A percentile compares a stretch with the other conserved stretches of the same genome.
These are phyloP conservation scores for Gadopsis marmoratus DNA, from an alignment of 2,797 vertebrate species.

Conservation along the genomic window DNA sequence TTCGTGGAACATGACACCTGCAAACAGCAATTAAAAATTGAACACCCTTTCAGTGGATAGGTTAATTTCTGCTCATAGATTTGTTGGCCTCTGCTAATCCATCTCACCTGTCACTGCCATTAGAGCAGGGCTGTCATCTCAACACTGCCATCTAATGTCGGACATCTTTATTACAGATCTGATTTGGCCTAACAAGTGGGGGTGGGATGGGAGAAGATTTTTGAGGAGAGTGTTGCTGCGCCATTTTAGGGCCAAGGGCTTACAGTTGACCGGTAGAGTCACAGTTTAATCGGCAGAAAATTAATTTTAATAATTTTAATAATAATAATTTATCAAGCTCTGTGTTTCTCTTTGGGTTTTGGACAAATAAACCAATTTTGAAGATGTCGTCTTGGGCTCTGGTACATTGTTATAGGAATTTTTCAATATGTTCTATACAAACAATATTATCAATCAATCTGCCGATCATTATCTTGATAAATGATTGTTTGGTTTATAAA, in stretches of 20 bases:
- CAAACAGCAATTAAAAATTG: conserved; percentile 61
- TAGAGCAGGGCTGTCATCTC: conserved; percentile 60
- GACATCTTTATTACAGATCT: conserved; percentile 63
- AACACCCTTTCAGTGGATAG: conserved; percentile 61
- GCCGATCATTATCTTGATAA: neutral
- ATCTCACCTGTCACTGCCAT: conserved; percentile 46
- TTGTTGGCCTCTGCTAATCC: conserved; percentile 61
- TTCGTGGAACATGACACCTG: conserved; percentile 53
- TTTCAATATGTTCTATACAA: neutral
- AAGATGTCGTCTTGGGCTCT: neutral
- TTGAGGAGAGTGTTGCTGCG: neutral
- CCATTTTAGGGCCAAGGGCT: conserved; percentile 23
- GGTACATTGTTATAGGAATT: neutral
- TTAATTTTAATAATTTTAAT: neutral
- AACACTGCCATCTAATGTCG: conserved; percentile 85
- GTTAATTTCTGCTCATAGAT: conserved; percentile 71
- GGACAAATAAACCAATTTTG: neutral
- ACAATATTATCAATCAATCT: neutral
- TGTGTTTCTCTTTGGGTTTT: conserved; percentile 2
- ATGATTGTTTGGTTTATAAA: neutral
- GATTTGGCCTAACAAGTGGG: neutral
- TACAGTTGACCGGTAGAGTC: neutral
- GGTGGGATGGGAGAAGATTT: neutral
- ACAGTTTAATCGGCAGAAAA: neutral
- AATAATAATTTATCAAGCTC: neutral